Conservation (phyloP, 2,797 vertebrate genomes). For the Gambelia wislizenii region DNA sequence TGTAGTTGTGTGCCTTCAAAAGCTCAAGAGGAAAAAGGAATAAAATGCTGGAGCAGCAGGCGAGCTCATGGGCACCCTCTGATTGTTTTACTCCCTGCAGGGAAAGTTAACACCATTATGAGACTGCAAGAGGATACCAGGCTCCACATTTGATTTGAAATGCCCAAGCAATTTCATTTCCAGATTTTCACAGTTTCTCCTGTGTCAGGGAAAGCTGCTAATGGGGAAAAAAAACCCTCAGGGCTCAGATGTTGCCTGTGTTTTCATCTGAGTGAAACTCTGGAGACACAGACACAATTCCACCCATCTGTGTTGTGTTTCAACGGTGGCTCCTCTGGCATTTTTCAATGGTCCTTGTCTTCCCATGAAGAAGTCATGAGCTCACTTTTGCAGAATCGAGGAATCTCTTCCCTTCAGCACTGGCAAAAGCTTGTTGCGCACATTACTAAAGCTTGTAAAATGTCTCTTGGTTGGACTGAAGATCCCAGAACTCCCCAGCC, state of each 20-base stretch:
- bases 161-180: constrained; percentile 6
- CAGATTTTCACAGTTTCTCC: neutral
- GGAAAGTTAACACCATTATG: neutral
- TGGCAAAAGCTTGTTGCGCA: neutral
- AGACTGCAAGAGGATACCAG: neutral
- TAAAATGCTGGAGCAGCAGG: neutral
- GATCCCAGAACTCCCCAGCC: too few relatives aligned
- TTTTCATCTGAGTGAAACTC: neutral
- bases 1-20: neutral
- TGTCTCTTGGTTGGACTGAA: too few relatives aligned
- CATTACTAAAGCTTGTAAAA: neutral
- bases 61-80: neutral
- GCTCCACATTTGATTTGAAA: neutral
- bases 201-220: neutral
- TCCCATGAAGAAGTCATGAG: neutral
- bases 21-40: neutral
- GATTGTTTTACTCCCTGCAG: neutral
- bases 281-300: neutral
- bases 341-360: neutral
- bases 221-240: neutral
- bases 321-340: neutral
- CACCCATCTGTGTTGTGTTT: neutral
- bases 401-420: neutral
- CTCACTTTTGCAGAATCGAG: neutral
- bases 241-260: neutral